Conservation (phyloP, 2,888 invertebrate species). For the Drosophila neotestacea region DNA sequence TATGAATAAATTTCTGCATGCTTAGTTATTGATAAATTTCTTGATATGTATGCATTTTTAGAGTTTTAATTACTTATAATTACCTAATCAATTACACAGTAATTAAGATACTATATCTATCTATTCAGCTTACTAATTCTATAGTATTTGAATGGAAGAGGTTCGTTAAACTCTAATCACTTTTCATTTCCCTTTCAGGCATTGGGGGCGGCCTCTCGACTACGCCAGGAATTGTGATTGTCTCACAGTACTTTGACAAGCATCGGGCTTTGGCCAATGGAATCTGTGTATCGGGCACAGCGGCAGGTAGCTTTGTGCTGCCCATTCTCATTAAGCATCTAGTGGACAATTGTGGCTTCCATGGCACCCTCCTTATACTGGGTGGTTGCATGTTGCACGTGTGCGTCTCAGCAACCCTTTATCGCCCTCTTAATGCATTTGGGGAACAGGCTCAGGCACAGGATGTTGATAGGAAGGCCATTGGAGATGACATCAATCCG, state of each 20-base stretch:
- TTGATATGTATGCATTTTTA: too few relatives aligned
- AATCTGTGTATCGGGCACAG: constrained; percentile 92
- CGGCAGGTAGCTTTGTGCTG: constrained; percentile 92
- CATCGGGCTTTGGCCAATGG: constrained; percentile 92
- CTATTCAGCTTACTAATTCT: too few relatives aligned
- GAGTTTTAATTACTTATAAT: background rate
- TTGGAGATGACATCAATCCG: constrained; percentile 80
- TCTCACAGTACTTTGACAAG: constrained; percentile 92
- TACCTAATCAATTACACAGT: background rate
- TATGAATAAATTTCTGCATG: background rate
- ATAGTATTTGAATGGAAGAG: too few relatives aligned
- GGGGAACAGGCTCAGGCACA: constrained; percentile 64
- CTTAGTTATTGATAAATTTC: too few relatives aligned
- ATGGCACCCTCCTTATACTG: constrained; percentile 89
- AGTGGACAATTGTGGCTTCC: constrained; percentile 90
- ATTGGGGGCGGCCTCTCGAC: constrained; percentile 92
- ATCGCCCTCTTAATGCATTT: constrained; percentile 86
- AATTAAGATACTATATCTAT: background rate
- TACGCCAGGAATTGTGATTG: constrained; percentile 92
- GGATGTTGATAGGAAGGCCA: constrained; percentile 62
- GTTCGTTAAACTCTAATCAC: too few relatives aligned
- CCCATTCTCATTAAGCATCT: constrained; percentile 90
- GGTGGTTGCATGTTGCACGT: constrained; percentile 92
- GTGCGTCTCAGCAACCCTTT: constrained; percentile 90
- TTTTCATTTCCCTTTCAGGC: constrained; percentile 85